These are phyloP conservation scores for Caligus rogercresseyi DNA, from an alignment of 1,140 invertebrate species.

Conservation along the genomic window DNA sequence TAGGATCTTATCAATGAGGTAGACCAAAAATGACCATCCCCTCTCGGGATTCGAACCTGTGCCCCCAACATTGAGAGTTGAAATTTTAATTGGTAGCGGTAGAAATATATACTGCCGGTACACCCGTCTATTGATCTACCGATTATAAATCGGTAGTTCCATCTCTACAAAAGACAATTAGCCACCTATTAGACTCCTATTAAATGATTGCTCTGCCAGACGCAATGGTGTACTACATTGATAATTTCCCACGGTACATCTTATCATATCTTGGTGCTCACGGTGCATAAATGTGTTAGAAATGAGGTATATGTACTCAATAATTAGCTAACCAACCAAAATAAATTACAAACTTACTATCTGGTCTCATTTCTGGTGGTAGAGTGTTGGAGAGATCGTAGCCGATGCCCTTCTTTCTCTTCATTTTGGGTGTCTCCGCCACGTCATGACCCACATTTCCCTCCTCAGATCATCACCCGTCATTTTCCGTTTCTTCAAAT, in stretches of 20 bases:
- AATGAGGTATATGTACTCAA: not conserved
- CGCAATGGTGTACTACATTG: no score
- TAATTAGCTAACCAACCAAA: not conserved
- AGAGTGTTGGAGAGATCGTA: conserved; percentile 28
- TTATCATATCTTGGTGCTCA: not conserved
- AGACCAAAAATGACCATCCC: no score
- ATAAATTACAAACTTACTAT: not conserved
- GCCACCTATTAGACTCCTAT: no score
- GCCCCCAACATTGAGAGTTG: no score
- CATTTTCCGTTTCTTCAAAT: conserved; percentile 53
- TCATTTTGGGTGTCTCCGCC: conserved; percentile 64
- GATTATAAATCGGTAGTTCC: no score
- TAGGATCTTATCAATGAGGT: no score
- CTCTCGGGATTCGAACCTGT: no score
- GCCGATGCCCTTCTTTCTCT: conserved; percentile 35
- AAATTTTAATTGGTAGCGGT: no score
- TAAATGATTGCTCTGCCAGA: no score
- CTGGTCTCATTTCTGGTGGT: conserved; percentile 14
- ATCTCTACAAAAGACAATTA: no score
- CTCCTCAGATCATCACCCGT: conserved; percentile 63
- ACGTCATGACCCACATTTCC: conserved; percentile 63
- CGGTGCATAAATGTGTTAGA: not conserved
- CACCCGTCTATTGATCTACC: no score
- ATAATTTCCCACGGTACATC: not conserved
- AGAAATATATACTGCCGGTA: no score